These are phyloP conservation scores for Apeltes quadracus DNA, from an alignment of 2,113 vertebrate species.

Conservation along the genomic window DNA sequence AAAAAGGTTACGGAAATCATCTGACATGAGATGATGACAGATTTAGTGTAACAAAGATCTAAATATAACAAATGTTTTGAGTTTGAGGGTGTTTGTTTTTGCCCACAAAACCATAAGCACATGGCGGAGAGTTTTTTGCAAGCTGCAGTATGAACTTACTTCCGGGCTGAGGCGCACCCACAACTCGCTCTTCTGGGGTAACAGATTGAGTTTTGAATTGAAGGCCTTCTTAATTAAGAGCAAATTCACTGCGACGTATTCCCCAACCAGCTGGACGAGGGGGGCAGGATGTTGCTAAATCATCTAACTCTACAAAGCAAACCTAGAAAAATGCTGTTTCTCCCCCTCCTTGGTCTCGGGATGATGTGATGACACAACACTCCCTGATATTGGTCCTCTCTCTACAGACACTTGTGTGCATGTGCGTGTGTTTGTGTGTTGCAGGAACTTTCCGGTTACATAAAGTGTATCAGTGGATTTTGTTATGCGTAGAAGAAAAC, in stretches of 20 bases:
- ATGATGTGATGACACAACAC: constrained; percentile 33
- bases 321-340: neutral
- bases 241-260: neutral
- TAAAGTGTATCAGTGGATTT: constrained; percentile 31
- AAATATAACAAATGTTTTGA: neutral
- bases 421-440: constrained; percentile 26
- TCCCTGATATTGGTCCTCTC: constrained; percentile 18
- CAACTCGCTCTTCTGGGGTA: neutral
- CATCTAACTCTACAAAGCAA: neutral
- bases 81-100: neutral
- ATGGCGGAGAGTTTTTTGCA: neutral
- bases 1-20: too few relatives aligned
- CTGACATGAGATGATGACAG: too few relatives aligned
- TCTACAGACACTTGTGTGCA: neutral
- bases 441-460: constrained; percentile 40
- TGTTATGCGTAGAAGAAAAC: constrained; percentile 7
- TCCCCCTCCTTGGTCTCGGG: neutral
- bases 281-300: neutral
- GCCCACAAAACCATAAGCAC: neutral
- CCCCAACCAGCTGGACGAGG: neutral
- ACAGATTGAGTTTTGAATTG: neutral
- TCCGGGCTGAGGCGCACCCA: neutral
- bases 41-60: too few relatives aligned
- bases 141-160: neutral
- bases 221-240: neutral